phyloP scores from a whole-genome alignment of 2,113 vertebrate genomes.

The Pungitius pungitius region DNA sequence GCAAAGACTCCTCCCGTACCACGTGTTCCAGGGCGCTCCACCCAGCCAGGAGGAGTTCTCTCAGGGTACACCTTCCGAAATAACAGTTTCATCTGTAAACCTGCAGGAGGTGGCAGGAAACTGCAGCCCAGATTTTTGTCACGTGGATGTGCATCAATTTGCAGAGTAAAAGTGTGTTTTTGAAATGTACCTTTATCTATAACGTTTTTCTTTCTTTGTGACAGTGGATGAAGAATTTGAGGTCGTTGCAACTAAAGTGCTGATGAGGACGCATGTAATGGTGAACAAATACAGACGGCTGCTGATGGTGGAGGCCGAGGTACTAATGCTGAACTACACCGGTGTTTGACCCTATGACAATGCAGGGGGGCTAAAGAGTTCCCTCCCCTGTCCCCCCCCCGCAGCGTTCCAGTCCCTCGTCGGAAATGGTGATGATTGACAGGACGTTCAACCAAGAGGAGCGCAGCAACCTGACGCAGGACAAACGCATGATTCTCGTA shows the following conservation, averaged over 20 bases:
- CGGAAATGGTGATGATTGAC: conserved; percentile 98
- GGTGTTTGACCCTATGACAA: not conserved
- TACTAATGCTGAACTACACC: conserved; percentile 53
- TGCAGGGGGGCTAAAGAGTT: not conserved
- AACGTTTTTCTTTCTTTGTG: not conserved
- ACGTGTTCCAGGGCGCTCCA: conserved; percentile 91
- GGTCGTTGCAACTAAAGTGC: conserved; percentile 88
- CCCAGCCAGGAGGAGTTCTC: conserved; percentile 89
- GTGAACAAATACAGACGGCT: conserved; percentile 96
- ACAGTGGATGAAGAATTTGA: conserved; percentile 95
- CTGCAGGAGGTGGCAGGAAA: not conserved
- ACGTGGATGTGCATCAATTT: not conserved
- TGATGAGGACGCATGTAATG: conserved; percentile 94
- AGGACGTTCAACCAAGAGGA: conserved; percentile 99
- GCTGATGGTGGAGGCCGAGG: conserved; percentile 96
- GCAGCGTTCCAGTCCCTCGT: conserved; percentile 92
- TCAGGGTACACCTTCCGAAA: conserved; percentile 67
- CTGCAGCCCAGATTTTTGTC: not conserved
- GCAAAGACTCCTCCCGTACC: conserved; percentile 91
- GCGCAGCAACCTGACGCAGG: conserved; percentile 89
- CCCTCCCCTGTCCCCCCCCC: not conserved
- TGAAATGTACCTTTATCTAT: not conserved
- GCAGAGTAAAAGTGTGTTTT: not conserved
- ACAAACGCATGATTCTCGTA: conserved; percentile 92
- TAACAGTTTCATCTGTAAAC: not conserved